Conservation (phyloP, 53 echinoderm and acorn worm genomes). For the Holothuria scabra region DNA sequence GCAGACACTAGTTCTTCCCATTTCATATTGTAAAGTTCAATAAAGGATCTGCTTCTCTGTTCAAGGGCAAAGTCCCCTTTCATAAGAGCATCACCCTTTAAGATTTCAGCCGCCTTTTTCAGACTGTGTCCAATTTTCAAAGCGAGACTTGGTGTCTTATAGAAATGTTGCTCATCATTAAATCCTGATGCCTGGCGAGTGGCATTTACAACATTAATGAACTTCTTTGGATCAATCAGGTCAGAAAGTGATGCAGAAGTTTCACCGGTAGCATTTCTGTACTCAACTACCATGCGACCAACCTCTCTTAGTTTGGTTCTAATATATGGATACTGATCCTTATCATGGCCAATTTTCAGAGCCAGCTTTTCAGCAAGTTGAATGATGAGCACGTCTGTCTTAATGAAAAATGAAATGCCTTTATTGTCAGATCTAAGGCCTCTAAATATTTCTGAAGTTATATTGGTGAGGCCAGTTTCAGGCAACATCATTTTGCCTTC, state of each 20-base stretch:
- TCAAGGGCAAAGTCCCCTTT: conserved; percentile 30
- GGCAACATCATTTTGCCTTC: conserved; percentile 43
- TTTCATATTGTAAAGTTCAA: conserved; percentile 54
- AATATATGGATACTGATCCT: conserved; percentile 27
- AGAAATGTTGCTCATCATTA: conserved; percentile 25
- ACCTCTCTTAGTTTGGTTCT: conserved; percentile 37
- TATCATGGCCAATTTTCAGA: conserved; percentile 34
- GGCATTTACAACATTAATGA: conserved; percentile 37
- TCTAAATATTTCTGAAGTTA: conserved; percentile 29
- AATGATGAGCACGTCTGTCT: conserved; percentile 56
- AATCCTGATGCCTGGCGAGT: conserved; percentile 37
- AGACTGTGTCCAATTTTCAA: conserved; percentile 54
- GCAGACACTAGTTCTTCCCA: conserved; percentile 65
- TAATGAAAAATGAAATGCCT: conserved; percentile 25
- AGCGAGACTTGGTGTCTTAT: conserved; percentile 41
- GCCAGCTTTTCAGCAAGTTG: conserved; percentile 63
- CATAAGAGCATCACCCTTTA: conserved; percentile 42
- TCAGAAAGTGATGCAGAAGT: background rate
- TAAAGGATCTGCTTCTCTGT: conserved; percentile 22
- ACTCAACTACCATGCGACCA: conserved; percentile 16
- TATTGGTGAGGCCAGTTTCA: conserved; percentile 1
- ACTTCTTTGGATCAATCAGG: conserved; percentile 48
- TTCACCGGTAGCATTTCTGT: conserved; percentile 28
- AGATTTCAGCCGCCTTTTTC: conserved; percentile 46
- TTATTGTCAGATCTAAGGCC: conserved; percentile 19